Evolutionary conservation across 2,797 vertebrate species (phyloP), one percentile per base, ranked within the genome.

Genomic region (Fistularia commersonii): DNA sequence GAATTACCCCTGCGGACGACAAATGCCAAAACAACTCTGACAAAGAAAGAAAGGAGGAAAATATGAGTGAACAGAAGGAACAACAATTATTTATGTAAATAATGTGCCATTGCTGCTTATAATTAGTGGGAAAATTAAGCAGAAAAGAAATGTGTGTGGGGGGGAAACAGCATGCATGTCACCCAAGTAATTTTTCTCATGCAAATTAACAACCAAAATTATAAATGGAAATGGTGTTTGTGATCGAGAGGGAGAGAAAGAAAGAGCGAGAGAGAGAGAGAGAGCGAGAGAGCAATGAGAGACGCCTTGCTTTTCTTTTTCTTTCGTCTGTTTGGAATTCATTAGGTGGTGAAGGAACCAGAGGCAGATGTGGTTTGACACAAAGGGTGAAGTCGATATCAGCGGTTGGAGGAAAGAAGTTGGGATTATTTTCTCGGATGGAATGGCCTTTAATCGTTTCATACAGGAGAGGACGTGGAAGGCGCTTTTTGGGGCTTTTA

Each of bases 81-180:
- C 93, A 94, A 95, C 95, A 95, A 98, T 98, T 97, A 96, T 94
- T 94, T 97, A 97, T 98, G 95, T 96, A 96, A 98, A 97, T 98
- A 96, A 93, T 94, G 93, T 94, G 94, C 93, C 94, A 93, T 93
- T 96, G 95, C 93, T 95, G 94, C 94, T 96, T 96, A 94, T 95
- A 95, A 97, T 98, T 97, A 97, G 93, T 72, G 74, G 65, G 74
- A 80, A 86, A 89, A 90, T 93, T 93, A 93, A 90, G 84, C 82
- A 88, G 84, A 77, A 84, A 80, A 76, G 70, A 84, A 80, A 90
- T 88, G 7, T 37, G 35, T 23, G 3, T 48, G 11, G 48, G 23
- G 48, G 37, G 12, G 34, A 88, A 90, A 93, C 94, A 92, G 88
- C 93, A 93, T 72, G 91, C 93, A 89, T 95, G 93, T 96, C 94